Percentiles rank a stretch among this genome's conserved stretches.
Evolutionary conservation across 2,113 vertebrate genomes (phyloP).

Genomic region (Paracanthobrama guichenoti): DNA sequence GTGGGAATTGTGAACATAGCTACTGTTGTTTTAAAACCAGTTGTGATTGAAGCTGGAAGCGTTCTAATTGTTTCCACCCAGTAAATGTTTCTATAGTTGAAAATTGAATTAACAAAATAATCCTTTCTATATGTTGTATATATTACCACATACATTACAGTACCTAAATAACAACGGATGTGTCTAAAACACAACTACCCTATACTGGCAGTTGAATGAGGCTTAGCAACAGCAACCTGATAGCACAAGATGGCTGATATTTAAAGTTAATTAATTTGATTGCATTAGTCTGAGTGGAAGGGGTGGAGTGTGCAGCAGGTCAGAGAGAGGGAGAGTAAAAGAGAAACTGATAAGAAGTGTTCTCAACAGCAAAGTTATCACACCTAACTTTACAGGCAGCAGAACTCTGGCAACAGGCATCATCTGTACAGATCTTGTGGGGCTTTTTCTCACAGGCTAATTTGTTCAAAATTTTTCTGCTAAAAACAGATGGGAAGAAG

Average conservation of each 20-base stretch:
- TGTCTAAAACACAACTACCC: background rate
- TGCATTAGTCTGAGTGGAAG: background rate
- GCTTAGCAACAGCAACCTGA: background rate
- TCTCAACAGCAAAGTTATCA: constrained; percentile 38
- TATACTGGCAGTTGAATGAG: background rate
- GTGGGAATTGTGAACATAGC: background rate
- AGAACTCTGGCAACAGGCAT: constrained; percentile 11
- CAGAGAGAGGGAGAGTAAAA: background rate
- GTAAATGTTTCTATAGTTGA: background rate
- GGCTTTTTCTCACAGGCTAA: constrained; percentile 35
- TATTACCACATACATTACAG: background rate
- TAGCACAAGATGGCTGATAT: background rate
- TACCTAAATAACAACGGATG: background rate
- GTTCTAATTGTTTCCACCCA: background rate
- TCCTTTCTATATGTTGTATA: background rate
- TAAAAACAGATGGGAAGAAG: constrained; percentile 4
- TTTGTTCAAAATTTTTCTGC: constrained; percentile 35
- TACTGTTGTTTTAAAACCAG: constrained; percentile 5
- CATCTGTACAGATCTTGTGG: constrained; percentile 36
- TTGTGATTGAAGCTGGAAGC: background rate
- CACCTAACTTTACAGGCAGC: constrained; percentile 38
- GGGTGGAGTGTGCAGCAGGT: background rate
- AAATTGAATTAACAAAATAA: background rate
- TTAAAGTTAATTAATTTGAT: background rate
- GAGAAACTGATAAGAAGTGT: background rate